A percentile compares a stretch with the other conserved stretches of the same genome.
These are phyloP conservation scores for Acestrorhynchus altus DNA, from an alignment of 2,797 vertebrate genomes.

Conservation along the genomic window DNA sequence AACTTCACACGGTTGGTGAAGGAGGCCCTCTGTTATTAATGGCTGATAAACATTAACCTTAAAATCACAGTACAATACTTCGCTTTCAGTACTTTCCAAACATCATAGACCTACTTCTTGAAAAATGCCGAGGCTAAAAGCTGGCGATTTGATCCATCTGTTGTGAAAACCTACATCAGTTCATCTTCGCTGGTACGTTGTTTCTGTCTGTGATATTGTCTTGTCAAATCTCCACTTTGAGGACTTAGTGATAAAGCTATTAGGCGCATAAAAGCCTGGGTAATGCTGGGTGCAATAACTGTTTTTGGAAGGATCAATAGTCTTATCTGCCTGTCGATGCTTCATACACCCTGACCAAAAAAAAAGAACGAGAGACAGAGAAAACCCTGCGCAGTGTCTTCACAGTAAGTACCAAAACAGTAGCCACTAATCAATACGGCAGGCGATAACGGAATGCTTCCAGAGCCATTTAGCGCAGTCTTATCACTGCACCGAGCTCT, in stretches of 20 bases:
- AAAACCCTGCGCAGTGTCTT: constrained; percentile 61
- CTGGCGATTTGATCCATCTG: neutral
- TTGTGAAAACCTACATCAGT: neutral
- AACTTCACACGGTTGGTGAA: no score
- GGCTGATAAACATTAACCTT: no score
- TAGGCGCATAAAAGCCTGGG: constrained; percentile 54
- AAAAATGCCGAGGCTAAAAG: neutral
- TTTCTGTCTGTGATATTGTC: constrained; percentile 25
- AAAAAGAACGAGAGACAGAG: constrained; percentile 9
- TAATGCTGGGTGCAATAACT: constrained; percentile 67
- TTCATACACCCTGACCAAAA: constrained; percentile 73
- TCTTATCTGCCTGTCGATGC: constrained; percentile 81
- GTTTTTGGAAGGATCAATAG: constrained; percentile 76
- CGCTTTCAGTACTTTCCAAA: neutral
- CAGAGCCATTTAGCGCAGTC: constrained; percentile 80
- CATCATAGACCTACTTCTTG: neutral
- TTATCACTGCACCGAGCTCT: constrained; percentile 73
- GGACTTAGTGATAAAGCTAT: constrained; percentile 56
- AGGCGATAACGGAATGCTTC: constrained; percentile 83
- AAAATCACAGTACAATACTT: neutral
- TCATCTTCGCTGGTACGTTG: constrained; percentile 28
- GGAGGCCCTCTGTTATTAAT: no score
- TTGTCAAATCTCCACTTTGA: constrained; percentile 44
- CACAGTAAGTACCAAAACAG: constrained; percentile 68
- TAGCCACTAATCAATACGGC: constrained; percentile 80